Conservation (phyloP, 2,797 vertebrate species). For the Lacerta bilineata region DNA sequence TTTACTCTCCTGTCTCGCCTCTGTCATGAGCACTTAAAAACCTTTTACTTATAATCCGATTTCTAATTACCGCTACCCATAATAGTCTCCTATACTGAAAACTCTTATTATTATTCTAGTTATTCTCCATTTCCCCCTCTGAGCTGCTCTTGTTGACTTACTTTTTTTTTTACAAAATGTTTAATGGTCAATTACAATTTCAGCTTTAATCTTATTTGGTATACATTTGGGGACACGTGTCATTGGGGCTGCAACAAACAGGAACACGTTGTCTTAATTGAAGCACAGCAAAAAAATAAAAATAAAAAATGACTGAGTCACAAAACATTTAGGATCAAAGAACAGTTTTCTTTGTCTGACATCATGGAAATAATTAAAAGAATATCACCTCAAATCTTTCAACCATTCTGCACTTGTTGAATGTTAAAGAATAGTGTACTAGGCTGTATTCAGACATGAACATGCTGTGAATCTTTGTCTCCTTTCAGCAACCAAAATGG, state of each 20-base stretch:
- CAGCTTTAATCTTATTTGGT: conserved; percentile 72
- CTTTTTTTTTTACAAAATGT: conserved; percentile 62
- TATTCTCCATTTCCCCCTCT: conserved; percentile 67
- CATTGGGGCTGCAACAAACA: conserved; percentile 68
- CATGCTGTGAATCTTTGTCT: conserved; percentile 19
- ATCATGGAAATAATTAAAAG: conserved; percentile 37
- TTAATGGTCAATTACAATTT: conserved; percentile 76
- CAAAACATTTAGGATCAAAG: conserved; percentile 52
- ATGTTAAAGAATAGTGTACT: neutral
- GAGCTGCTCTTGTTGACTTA: conserved; percentile 67
- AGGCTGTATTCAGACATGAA: neutral
- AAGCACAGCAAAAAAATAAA: conserved; percentile 18
- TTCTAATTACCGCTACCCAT: conserved; percentile 72
- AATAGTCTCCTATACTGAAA: conserved; percentile 67
- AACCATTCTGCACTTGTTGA: neutral
- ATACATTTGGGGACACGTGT: conserved; percentile 65
- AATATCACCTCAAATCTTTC: neutral
- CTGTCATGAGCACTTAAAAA: conserved; percentile 62
- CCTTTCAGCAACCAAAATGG: neutral
- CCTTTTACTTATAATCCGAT: conserved; percentile 67
- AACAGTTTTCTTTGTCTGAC: neutral
- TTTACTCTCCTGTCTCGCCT: conserved; percentile 54
- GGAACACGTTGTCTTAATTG: conserved; percentile 56
- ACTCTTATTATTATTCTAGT: conserved; percentile 65
- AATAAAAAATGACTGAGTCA: conserved; percentile 12